Percentiles rank a stretch among this genome's conserved stretches.
Conservation (phyloP, 2,888 invertebrate genomes). For the Macroteleia sp. region DNA sequence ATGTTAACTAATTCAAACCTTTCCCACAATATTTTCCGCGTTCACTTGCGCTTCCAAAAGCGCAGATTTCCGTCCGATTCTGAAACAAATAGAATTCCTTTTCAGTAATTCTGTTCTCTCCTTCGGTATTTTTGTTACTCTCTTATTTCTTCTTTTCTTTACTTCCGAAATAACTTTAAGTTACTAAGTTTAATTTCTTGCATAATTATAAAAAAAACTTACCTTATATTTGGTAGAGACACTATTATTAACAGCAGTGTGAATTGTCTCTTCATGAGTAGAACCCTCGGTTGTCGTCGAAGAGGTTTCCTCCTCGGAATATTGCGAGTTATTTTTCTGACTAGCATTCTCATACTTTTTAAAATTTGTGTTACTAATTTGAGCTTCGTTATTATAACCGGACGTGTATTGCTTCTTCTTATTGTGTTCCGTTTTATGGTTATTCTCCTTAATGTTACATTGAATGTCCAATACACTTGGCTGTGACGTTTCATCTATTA, state of each 20-base stretch:
- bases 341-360: constrained; percentile 79
- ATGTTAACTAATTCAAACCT: too few relatives aligned
- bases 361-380: constrained; percentile 75
- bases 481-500: constrained; percentile 78
- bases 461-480: constrained; percentile 54
- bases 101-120: too few relatives aligned
- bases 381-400: constrained; percentile 70
- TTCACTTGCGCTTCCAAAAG: not conserved
- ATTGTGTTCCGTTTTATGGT: constrained; percentile 64
- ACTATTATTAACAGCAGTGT: constrained; percentile 14
- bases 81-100: too few relatives aligned
- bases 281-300: constrained; percentile 90
- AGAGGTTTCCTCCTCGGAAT: constrained; percentile 88
- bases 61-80: constrained; percentile 1
- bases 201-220: too few relatives aligned
- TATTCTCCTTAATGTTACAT: constrained; percentile 51
- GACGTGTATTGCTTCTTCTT: constrained; percentile 73
- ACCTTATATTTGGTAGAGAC: constrained; percentile 67
- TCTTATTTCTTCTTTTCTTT: too few relatives aligned
- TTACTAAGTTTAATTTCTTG: too few relatives aligned
- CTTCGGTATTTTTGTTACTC: too few relatives aligned
- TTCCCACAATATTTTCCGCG: too few relatives aligned
- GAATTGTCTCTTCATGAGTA: constrained; percentile 85
- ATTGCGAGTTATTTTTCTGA: constrained; percentile 79
- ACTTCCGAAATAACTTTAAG: too few relatives aligned